Evolutionary conservation across 2,888 invertebrate genomes (phyloP).

Genomic region (Drosophila merina): DNA sequence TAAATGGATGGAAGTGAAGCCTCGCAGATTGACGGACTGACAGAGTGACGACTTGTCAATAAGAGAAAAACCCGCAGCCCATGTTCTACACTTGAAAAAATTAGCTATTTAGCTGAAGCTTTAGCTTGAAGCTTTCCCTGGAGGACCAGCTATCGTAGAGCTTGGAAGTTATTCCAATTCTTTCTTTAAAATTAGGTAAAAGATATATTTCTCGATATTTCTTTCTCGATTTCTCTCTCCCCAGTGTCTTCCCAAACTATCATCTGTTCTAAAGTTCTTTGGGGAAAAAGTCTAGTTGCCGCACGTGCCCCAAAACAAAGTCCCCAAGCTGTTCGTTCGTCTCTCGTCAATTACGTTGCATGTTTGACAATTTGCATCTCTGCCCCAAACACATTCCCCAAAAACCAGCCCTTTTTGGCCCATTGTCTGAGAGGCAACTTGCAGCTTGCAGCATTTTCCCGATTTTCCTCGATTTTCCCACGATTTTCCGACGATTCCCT

Average conservation of each 20-base stretch:
- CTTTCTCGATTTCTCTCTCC: too few relatives aligned
- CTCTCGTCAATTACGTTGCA: constrained; percentile 56
- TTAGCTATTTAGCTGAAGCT: not conserved
- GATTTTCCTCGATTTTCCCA: constrained; percentile 7
- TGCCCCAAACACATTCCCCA: not conserved
- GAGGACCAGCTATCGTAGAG: too few relatives aligned
- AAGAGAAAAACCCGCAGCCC: constrained; percentile 20
- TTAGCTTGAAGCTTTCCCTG: too few relatives aligned
- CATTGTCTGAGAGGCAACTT: constrained; percentile 21
- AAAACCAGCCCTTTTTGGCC: not conserved
- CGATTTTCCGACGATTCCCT: not conserved
- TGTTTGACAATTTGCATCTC: constrained; percentile 69
- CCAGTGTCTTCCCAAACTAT: not conserved
- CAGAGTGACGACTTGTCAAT: constrained; percentile 48
- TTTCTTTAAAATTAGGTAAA: too few relatives aligned
- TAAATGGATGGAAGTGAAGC: constrained; percentile 23
- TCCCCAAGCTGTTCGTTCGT: constrained; percentile 14
- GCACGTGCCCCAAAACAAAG: constrained; percentile 16
- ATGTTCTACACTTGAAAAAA: not conserved
- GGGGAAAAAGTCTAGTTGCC: not conserved
- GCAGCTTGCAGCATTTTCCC: constrained; percentile 34
- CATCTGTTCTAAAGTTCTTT: not conserved
- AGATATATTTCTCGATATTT: too few relatives aligned
- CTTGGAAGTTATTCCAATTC: too few relatives aligned
- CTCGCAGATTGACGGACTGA: constrained; percentile 33